Percentiles rank a stretch among this genome's conserved stretches.
These are phyloP conservation scores for Gallinago undulata DNA, from an alignment of 2,113 vertebrate genomes.

Conservation along the genomic window DNA sequence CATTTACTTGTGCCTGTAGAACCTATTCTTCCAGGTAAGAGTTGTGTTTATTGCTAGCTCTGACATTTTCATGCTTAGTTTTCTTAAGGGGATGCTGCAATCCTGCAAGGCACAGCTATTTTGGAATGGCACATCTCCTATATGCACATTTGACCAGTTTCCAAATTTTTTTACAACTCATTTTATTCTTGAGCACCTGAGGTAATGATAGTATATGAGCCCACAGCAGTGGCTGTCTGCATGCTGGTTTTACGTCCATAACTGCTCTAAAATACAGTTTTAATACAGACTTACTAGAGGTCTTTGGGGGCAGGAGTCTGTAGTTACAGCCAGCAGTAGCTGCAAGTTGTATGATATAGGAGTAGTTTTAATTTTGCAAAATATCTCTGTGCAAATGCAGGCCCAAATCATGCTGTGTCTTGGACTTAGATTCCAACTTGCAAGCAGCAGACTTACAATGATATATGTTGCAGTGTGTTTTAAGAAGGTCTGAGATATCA, in stretches of 20 bases:
- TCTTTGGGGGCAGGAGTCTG: background rate
- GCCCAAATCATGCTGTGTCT: background rate
- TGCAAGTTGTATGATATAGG: background rate
- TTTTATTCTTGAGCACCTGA: background rate
- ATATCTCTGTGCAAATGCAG: background rate
- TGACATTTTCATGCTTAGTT: background rate
- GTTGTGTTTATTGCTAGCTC: background rate
- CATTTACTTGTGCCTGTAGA: background rate
- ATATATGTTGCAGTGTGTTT: background rate
- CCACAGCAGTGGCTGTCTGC: background rate
- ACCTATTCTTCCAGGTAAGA: background rate
- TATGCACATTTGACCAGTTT: background rate
- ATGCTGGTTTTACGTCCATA: background rate
- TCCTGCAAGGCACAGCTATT: background rate
- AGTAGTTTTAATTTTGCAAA: constrained; percentile 1
- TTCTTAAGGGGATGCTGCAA: background rate
- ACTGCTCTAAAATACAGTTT: background rate
- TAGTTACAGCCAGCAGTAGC: background rate
- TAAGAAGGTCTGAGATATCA: background rate
- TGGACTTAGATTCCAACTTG: background rate
- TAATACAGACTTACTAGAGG: background rate
- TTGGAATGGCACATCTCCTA: background rate
- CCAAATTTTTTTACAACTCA: background rate
- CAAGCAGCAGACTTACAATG: background rate
- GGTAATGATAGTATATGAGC: background rate